phyloP scores from a whole-genome alignment of 2,888 invertebrate species.

The Ectemnius lituratus region DNA sequence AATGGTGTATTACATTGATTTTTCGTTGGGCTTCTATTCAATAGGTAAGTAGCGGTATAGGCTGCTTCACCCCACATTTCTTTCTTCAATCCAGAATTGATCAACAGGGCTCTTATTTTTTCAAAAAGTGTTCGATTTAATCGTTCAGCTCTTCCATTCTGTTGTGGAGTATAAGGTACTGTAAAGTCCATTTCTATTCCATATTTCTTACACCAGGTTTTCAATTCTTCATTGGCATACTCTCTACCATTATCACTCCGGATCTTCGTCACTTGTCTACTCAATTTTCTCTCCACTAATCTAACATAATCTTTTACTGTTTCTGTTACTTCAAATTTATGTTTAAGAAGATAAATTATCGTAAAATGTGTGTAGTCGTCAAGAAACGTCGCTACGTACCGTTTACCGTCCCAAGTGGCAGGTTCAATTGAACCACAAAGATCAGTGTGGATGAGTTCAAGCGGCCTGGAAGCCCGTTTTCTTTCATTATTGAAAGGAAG shows the following conservation, averaged over 20 bases:
- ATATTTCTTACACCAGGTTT: slow-evolving; percentile 9
- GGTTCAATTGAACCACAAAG: slow-evolving; percentile 52
- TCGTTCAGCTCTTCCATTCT: slow-evolving; percentile 31
- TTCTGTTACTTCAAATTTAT: slow-evolving; percentile 17
- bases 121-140: slow-evolving; percentile 22
- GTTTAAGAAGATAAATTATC: slow-evolving; percentile 15
- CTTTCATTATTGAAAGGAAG: slow-evolving; percentile 19
- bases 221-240: slow-evolving; percentile 8
- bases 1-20: slow-evolving; percentile 54
- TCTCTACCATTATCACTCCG: slow-evolving; percentile 34
- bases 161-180: slow-evolving; percentile 26
- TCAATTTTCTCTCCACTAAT: slow-evolving; percentile 14
- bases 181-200: slow-evolving; percentile 23
- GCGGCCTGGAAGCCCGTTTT: slow-evolving; percentile 37
- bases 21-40: slow-evolving; percentile 57
- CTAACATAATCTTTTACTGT: slow-evolving; percentile 20
- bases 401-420: slow-evolving; percentile 35
- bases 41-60: slow-evolving; percentile 8
- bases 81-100: slow-evolving; percentile 56
- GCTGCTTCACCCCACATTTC: slow-evolving; percentile 60
- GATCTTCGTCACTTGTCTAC: neutral
- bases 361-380: slow-evolving; percentile 23
- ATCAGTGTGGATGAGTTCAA: slow-evolving; percentile 56
- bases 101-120: slow-evolving; percentile 49
- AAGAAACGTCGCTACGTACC: slow-evolving; percentile 14